phyloP scores from a whole-genome alignment of 2,113 vertebrate species.

The Oreocharis arfaki region DNA sequence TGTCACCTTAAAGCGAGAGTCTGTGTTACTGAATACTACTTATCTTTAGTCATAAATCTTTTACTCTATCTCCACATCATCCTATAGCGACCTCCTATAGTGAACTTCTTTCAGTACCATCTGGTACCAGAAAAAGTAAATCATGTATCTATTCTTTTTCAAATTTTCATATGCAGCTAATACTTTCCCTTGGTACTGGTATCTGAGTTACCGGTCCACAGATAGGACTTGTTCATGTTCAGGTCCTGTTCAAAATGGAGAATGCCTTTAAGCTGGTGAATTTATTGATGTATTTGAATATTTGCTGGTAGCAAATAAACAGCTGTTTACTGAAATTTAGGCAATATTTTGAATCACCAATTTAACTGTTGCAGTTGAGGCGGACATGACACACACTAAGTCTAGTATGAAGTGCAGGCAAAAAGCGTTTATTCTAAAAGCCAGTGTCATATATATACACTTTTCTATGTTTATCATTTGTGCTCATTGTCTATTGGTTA shows the following conservation, averaged over 20 bases:
- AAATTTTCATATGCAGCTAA: neutral
- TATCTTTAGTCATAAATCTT: constrained; percentile 2
- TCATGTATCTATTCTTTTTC: constrained; percentile 5
- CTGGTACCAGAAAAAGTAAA: constrained; percentile 47
- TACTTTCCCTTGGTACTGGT: neutral
- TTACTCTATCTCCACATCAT: constrained; percentile 29
- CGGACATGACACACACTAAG: too few relatives aligned
- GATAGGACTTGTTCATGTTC: neutral
- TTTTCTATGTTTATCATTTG: too few relatives aligned
- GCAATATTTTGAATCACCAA: neutral
- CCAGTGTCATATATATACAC: too few relatives aligned
- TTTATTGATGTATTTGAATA: neutral
- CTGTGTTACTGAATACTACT: neutral
- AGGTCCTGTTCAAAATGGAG: neutral
- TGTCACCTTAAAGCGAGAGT: neutral
- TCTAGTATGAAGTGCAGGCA: too few relatives aligned
- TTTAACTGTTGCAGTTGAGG: too few relatives aligned
- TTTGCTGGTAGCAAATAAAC: neutral
- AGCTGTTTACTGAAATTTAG: neutral
- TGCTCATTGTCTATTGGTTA: too few relatives aligned
- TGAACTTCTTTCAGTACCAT: constrained; percentile 51
- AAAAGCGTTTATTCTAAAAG: too few relatives aligned
- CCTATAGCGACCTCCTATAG: constrained; percentile 18
- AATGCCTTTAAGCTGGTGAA: neutral
- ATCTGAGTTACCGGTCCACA: neutral